Base-by-base conservation (phyloP, 2,888 invertebrate species). In the Plusia festucae region DNA sequence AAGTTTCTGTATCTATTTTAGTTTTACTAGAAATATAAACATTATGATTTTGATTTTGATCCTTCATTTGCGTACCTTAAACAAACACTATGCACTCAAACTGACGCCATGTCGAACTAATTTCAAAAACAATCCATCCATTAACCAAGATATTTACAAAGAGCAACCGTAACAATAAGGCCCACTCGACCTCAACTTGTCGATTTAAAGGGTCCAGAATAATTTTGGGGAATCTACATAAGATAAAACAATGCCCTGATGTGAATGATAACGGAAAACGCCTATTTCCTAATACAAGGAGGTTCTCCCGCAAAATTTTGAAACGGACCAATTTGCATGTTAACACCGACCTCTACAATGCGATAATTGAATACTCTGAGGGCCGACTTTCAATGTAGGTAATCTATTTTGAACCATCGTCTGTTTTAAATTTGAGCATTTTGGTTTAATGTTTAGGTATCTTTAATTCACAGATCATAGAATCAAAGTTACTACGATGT, bases 301-400 rank as follows among this genome's bases (percentile, higher is more conserved):
- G 84, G 87, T 85, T 81, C 79, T 74, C 83, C 86, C 88, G 83
- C 88, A 82, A 87, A 90, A 90, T 88, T 89, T 91, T 89, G 87
- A 86, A 89, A 88, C 86, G 88, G 86, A 79, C 86, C 88, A 90
- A 93, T 93, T 93, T 93, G 87, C 93, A 93, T 93, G 92, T 91
- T 91, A 92, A 93, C 92, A 88, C 85, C 81, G 73, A 76, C 70
- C 70, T 54, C 82, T 82, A 88, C 89, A 88, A 89, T 87, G 82
- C 82, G 82, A 88, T 92, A 91, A 92, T 93, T 92, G 91, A 93
- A 92, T 90, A 84, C 83, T 83, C 84, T 79, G 82, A 65, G 73
- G 18, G 13, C 46, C 46, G 46, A 81, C 82, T 85, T 87, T 83
- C 80, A 73, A 81, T 86, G 88, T 89, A 11, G 20, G 46, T 18